phyloP scores from a whole-genome alignment of 2,113 vertebrate genomes.

The Neotragus pygmaeus region DNA sequence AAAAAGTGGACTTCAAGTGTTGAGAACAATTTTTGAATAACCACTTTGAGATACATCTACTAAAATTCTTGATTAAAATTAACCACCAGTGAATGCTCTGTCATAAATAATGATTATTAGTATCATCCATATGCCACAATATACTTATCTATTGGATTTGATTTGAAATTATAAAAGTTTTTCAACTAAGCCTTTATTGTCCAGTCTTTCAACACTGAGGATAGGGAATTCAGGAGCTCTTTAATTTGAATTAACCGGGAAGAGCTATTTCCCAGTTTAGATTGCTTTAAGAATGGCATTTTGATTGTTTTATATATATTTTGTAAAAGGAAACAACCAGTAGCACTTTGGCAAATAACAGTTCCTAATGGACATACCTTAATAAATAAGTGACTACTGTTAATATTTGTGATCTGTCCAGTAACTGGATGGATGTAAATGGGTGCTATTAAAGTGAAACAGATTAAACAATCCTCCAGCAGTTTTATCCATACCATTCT shows the following conservation, averaged over 20 bases:
- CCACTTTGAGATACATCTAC: background rate
- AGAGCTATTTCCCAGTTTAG: background rate
- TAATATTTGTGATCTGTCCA: background rate
- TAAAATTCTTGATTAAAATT: background rate
- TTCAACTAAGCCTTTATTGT: background rate
- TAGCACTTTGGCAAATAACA: background rate
- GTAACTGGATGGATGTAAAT: background rate
- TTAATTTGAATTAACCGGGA: background rate
- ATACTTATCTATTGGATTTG: background rate
- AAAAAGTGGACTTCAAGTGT: background rate
- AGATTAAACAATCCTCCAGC: background rate
- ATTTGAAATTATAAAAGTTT: background rate
- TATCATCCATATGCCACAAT: background rate
- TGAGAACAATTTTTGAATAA: conserved; percentile 5
- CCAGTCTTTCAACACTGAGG: background rate
- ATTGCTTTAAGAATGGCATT: background rate
- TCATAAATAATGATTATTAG: background rate
- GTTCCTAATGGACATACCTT: background rate
- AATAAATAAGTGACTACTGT: background rate
- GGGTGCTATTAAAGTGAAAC: background rate
- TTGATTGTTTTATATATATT: background rate
- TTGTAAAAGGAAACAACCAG: background rate
- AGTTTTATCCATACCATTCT: conserved; percentile 1
- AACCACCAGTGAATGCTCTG: background rate
- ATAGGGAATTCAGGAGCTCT: background rate